Evolutionary conservation across 2,888 invertebrate genomes (phyloP).

Genomic region (Plebejus argus): DNA sequence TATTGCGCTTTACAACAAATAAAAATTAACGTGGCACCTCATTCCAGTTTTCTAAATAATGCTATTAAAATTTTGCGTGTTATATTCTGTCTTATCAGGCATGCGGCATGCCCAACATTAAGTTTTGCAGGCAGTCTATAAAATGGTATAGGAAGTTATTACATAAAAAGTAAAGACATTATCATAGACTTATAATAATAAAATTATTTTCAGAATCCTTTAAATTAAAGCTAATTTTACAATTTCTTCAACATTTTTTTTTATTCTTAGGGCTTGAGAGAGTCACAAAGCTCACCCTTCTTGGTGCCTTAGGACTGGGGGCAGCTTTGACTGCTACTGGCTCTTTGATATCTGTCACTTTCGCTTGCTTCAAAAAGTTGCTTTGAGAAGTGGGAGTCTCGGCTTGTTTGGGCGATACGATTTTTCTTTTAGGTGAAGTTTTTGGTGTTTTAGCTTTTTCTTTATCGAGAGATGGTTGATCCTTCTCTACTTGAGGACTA

Average conservation of each 20-base stretch:
- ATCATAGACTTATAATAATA: background rate
- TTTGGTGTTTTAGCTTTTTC: slow-evolving; percentile 38
- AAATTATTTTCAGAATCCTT: background rate
- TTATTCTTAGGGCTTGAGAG: slow-evolving; percentile 88
- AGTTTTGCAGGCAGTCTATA: background rate
- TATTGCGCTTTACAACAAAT: too few relatives aligned
- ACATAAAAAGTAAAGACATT: background rate
- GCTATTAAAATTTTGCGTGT: too few relatives aligned
- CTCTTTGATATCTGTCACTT: slow-evolving; percentile 62
- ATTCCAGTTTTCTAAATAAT: too few relatives aligned
- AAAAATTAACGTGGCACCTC: too few relatives aligned
- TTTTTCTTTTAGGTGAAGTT: slow-evolving; percentile 37
- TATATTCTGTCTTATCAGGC: too few relatives aligned
- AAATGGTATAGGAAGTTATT: background rate
- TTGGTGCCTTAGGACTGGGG: slow-evolving; percentile 79
- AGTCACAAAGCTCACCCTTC: slow-evolving; percentile 87
- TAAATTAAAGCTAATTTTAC: background rate
- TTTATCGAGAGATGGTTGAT: slow-evolving; percentile 37
- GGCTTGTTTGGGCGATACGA: slow-evolving; percentile 22
- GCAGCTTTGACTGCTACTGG: slow-evolving; percentile 49
- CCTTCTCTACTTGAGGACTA: slow-evolving; percentile 7
- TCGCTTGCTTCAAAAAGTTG: slow-evolving; percentile 62
- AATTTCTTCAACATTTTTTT: slow-evolving; percentile 62
- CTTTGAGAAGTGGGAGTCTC: slow-evolving; percentile 32
- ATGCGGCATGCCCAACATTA: too few relatives aligned